Evolutionary conservation across 2,888 invertebrate genomes (phyloP), one percentile per base, ranked within the genome.

Genomic region (Sphaerophoria rueppellii): DNA sequence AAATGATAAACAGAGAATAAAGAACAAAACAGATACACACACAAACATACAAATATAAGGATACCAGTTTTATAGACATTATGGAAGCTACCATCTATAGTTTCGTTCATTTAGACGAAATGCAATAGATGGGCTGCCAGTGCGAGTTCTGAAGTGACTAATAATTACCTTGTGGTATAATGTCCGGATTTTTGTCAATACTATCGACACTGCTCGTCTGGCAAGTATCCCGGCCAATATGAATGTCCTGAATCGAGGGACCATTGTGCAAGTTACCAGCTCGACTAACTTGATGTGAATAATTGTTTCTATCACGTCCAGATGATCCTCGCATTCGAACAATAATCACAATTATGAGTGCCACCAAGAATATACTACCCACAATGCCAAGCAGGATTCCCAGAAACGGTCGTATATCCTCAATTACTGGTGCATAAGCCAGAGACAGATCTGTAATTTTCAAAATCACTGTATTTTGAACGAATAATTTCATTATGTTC

Each of bases 321-420:
- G 91, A 89, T 35, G 92, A 92, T 79, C 92, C 92, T 85, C 93
- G 91, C 88, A 93, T 91, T 72, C 93, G 91, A 88, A 93, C 93
- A 88, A 93, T 92, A 63, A 93, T 90, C 70, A 93, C 93, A 88
- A 92, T 92, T 87, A 92, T 90, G 87, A 93, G 90, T 16, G 93
- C 93, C 79, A 93, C 93, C 80, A 93, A 89, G 71, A 93, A 92
- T 78, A 93, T 91, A 70, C 93, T 93, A 77, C 92, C 92, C 73
- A 93, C 93, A 87, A 93, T 92, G 71, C 93, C 93, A 63, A 93
- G 91, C 87, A 93, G 89, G 50, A 93, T 93, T 65, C 93, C 93
- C 72, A 93, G 89, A 88, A 93, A 93, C 73, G 93, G 93, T 87
- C 93, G 93, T 89, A 93, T 93, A 88, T 93, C 92, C 88, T 93